These are phyloP conservation scores for Salvator merianae DNA, from an alignment of 2,113 vertebrate species.

Conservation along the genomic window DNA sequence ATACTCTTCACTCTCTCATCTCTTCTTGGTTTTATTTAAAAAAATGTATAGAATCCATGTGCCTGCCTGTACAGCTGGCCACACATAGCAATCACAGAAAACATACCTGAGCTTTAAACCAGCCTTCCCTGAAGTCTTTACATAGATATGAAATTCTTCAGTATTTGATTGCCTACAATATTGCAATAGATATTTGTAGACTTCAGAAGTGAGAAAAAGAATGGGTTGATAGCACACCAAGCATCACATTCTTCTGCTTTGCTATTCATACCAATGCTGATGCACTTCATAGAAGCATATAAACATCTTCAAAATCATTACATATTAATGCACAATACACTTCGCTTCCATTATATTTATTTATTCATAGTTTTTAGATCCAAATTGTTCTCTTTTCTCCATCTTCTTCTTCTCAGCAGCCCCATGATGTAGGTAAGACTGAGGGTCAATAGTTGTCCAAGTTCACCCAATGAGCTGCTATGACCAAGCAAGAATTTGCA, in stretches of 20 bases:
- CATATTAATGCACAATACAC: too few species aligned
- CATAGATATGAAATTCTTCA: background rate
- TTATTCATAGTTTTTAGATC: too few species aligned
- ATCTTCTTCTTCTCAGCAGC: too few species aligned
- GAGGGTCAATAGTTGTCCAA: too few species aligned
- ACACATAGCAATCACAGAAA: background rate
- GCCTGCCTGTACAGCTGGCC: background rate
- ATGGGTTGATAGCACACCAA: background rate
- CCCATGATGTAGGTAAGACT: too few species aligned
- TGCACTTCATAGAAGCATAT: background rate
- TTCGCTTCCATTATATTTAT: background rate
- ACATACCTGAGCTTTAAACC: background rate
- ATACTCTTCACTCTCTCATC: background rate
- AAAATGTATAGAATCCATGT: conserved; percentile 15
- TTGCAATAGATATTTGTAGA: background rate
- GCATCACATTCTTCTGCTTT: background rate
- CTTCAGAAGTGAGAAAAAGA: background rate
- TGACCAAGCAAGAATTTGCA: too few species aligned
- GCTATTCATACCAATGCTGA: background rate
- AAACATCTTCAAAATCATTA: background rate
- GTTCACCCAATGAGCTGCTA: too few species aligned
- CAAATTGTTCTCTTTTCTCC: too few species aligned
- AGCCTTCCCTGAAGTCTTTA: background rate
- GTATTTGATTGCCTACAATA: background rate
- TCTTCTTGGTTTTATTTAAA: background rate